Evolutionary conservation across 2,113 vertebrate genomes (phyloP).

Genomic region (Pavo muticus): DNA sequence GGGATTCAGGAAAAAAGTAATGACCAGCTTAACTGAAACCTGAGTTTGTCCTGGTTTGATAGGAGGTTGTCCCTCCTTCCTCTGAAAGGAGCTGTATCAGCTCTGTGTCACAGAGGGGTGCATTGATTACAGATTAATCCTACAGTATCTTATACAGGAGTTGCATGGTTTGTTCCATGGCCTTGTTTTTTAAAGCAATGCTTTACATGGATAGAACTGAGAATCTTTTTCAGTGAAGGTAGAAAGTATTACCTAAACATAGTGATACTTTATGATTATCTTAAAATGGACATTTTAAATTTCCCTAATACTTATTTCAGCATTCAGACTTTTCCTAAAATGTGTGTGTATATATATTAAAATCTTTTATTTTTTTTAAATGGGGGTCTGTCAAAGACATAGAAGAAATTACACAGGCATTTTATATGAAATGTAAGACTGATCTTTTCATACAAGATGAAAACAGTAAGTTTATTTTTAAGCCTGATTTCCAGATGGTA

Average conservation of each 20-base stretch:
- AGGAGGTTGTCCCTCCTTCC: background rate
- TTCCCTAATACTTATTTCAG: background rate
- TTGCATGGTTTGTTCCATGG: background rate
- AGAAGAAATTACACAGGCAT: background rate
- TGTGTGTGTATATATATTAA: background rate
- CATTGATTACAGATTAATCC: background rate
- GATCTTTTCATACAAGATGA: background rate
- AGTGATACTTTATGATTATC: background rate
- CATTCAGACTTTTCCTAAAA: background rate
- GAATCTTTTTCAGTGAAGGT: background rate
- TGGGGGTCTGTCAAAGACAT: background rate
- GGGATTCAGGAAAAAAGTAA: background rate
- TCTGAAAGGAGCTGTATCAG: background rate
- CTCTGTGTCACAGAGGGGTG: background rate
- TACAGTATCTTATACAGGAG: too few relatives aligned
- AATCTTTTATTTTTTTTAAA: background rate
- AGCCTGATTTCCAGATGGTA: conserved; percentile 13
- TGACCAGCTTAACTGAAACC: background rate
- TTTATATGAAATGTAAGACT: conserved; percentile 15
- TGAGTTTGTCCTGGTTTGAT: background rate
- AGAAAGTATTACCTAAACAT: background rate
- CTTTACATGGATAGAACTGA: background rate
- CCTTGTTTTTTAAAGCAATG: background rate
- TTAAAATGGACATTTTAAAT: background rate
- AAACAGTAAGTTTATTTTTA: background rate